These are phyloP conservation scores for Bombus consobrinus DNA, from an alignment of 1,140 invertebrate genomes.

Conservation along the genomic window DNA sequence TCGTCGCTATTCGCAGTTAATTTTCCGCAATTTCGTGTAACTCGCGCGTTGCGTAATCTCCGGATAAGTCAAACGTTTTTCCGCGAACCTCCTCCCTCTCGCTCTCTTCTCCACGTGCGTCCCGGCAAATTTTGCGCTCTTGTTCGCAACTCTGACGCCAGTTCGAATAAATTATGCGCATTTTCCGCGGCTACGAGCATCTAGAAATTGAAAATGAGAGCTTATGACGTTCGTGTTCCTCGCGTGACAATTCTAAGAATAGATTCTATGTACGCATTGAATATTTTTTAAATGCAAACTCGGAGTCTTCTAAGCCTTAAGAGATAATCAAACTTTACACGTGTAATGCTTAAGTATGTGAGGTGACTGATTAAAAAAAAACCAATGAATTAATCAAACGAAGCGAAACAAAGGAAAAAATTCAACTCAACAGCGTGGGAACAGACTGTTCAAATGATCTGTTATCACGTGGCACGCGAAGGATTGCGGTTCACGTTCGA, in stretches of 20 bases:
- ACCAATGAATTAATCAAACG: not conserved
- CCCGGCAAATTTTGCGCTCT: conserved; percentile 1
- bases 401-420: not conserved
- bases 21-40: conserved; percentile 15
- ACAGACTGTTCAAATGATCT: not conserved
- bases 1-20: conserved; percentile 13
- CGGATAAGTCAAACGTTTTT: conserved; percentile 4
- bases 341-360: no score
- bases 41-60: not conserved
- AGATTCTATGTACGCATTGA: no score
- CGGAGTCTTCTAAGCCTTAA: no score
- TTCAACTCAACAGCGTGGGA: not conserved
- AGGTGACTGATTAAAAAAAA: not conserved
- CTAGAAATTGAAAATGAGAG: no score
- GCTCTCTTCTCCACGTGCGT: not conserved
- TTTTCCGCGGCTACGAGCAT: not conserved
- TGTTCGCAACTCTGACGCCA: not conserved
- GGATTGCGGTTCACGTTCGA: conserved; percentile 2
- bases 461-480: conserved; percentile 15
- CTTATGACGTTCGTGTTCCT: no score
- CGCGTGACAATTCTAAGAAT: no score
- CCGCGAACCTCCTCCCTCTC: not conserved
- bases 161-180: conserved; percentile 7
- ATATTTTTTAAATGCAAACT: no score
- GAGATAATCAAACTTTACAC: no score